A percentile compares a stretch with the other conserved stretches of the same genome.
Evolutionary conservation across 2,888 invertebrate species (phyloP).

Genomic region (Thereva nobilitata): DNA sequence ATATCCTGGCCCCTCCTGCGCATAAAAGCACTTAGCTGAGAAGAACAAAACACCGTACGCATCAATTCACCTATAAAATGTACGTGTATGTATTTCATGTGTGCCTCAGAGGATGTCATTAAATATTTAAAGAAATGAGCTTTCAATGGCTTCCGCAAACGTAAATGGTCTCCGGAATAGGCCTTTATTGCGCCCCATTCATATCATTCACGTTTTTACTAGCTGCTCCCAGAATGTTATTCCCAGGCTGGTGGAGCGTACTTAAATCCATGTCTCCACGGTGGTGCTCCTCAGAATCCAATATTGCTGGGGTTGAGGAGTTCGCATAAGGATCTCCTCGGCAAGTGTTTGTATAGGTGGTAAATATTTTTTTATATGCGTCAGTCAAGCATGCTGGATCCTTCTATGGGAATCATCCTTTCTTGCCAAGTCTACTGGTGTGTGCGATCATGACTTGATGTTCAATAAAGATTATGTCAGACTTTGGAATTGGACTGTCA

Average conservation of each 20-base stretch:
- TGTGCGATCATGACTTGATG: constrained; percentile 21
- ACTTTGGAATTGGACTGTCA: constrained; percentile 28
- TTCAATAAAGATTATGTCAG: constrained; percentile 29
- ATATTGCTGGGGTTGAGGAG: constrained; percentile 6
- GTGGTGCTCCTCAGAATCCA: constrained; percentile 19
- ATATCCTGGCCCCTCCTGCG: too few species aligned
- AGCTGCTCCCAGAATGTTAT: constrained; percentile 21
- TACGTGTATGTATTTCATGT: too few species aligned
- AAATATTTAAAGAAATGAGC: constrained; percentile 28
- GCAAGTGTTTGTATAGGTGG: constrained; percentile 17
- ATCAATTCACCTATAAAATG: too few species aligned
- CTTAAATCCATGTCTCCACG: constrained; percentile 25
- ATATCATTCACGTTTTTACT: constrained; percentile 25
- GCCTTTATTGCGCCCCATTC: constrained; percentile 25
- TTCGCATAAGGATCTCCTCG: constrained; percentile 4
- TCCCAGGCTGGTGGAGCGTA: constrained; percentile 19
- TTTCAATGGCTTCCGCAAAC: constrained; percentile 27
- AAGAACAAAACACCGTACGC: background rate
- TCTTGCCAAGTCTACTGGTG: constrained; percentile 16
- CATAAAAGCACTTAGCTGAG: constrained; percentile 13
- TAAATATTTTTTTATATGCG: constrained; percentile 22
- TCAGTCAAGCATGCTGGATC: constrained; percentile 8
- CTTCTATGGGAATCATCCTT: constrained; percentile 6
- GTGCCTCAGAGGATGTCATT: constrained; percentile 7
- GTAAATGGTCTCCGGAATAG: constrained; percentile 26